Evolutionary conservation across 2,888 invertebrate species (phyloP), one percentile per base, ranked within the genome.

Genomic region (Scaptomyza reducta): DNA sequence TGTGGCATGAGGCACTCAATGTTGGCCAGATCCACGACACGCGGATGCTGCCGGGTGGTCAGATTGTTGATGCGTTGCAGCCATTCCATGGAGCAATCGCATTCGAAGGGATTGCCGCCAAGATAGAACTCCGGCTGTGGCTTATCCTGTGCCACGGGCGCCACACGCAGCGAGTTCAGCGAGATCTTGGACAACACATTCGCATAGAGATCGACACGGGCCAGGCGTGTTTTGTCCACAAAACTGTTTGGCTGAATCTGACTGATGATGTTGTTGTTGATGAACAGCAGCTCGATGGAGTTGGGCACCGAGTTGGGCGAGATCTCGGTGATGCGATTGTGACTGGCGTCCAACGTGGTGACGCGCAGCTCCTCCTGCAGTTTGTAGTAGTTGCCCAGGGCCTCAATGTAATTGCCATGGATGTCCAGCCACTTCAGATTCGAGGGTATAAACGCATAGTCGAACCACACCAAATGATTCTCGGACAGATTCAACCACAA

Each of bases 31-130:
- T 98, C 98, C 94, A 97, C 96, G 82, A 98, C 95, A 65, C 95
- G 94, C 55, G 98, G 97, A 90, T 97, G 96, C 90, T 97, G 97
- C 54, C 96, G 93, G 82, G 95, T 94, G 71, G 96, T 96, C 94
- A 96, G 95, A 91, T 96, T 96, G 92, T 97, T 97, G 91, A 97
- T 95, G 60, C 96, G 94, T 79, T 97, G 97, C 87, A 98, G 92
- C 98, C 98, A 98, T 91, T 97, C 97, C 97, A 98, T 97, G 71
- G 96, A 95, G 92, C 98, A 98, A 90, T 98, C 97, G 92, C 98
- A 98, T 87, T 96, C 95, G 92, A 98, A 97, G 13, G 98, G 98
- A 92, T 98, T 98, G 49, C 96, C 97, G 70, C 97, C 97, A 77
- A 98, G 93, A 91, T 97, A 97, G 91, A 98, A 96, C 91, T 97